A percentile compares a stretch with the other conserved stretches of the same genome.
Conservation (phyloP, 2,797 vertebrate species). For the Fistularia tabacaria region DNA sequence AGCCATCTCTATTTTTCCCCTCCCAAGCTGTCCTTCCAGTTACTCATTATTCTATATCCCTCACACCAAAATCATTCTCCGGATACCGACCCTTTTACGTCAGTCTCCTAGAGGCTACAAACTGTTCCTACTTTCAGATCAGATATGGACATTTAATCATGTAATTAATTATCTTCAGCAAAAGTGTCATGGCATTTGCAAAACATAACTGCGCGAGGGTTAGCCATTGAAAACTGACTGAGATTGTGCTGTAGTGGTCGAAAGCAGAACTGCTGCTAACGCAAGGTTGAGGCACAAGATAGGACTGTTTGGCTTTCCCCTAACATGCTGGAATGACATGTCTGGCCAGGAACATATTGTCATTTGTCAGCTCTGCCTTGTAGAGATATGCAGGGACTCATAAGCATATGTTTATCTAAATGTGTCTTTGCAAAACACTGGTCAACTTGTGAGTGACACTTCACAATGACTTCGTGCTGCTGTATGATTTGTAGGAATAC, state of each 20-base stretch:
- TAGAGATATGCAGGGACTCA: slow-evolving; percentile 10
- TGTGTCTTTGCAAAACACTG: slow-evolving; percentile 10
- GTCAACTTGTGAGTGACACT: slow-evolving; percentile 38
- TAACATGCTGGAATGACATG: slow-evolving; percentile 10
- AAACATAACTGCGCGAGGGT: slow-evolving; percentile 75
- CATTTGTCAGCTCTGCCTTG: slow-evolving; percentile 36
- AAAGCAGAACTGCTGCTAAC: slow-evolving; percentile 54
- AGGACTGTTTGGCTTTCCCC: slow-evolving; percentile 22
- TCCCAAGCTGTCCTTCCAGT: slow-evolving; percentile 3
- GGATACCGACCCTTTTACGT: slow-evolving; percentile 11
- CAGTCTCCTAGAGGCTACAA: slow-evolving; percentile 16
- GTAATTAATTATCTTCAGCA: slow-evolving; percentile 76
- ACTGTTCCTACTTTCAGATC: slow-evolving; percentile 57
- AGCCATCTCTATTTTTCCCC: slow-evolving; percentile 13
- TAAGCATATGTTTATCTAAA: background rate
- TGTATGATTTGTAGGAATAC: slow-evolving; percentile 14
- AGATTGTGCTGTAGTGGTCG: slow-evolving; percentile 64
- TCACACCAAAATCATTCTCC: slow-evolving; percentile 8
- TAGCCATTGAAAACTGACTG: slow-evolving; percentile 75
- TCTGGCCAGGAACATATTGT: slow-evolving; percentile 19
- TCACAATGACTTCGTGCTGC: slow-evolving; percentile 49
- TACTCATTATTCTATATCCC: slow-evolving; percentile 3
- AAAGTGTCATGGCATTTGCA: slow-evolving; percentile 70
- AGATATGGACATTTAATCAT: slow-evolving; percentile 55
- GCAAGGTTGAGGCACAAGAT: slow-evolving; percentile 52